phyloP scores from a whole-genome alignment of 2,797 vertebrate genomes.

The Falco novaeseelandiae region DNA sequence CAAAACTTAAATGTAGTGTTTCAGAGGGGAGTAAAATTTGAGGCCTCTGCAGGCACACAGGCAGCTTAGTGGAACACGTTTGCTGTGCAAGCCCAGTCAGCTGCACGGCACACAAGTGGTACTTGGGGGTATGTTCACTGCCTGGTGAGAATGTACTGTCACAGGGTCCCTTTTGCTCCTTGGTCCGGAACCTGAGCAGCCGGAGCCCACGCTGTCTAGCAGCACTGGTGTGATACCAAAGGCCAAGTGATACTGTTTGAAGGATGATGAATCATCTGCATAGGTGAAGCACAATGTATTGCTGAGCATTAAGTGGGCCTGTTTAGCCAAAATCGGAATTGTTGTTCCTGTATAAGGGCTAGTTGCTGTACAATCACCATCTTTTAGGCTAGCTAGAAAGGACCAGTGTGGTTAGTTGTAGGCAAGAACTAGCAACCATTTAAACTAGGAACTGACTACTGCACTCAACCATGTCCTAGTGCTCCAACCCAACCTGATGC shows the following conservation, averaged over 20 bases:
- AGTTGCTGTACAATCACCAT: neutral
- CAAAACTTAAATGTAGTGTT: neutral
- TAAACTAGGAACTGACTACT: neutral
- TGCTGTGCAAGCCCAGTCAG: neutral
- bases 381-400: neutral
- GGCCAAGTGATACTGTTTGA: neutral
- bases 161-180: neutral
- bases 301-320: neutral
- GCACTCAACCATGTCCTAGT: neutral
- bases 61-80: neutral
- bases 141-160: fast-evolving
- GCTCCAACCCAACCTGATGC: neutral
- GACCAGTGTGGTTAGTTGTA: neutral
- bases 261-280: neutral
- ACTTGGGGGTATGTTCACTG: neutral
- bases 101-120: neutral
- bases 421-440: neutral
- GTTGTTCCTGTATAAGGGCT: neutral
- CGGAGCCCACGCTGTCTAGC: neutral
- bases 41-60: fast-evolving
- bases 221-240: neutral
- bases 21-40: neutral
- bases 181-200: neutral
- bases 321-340: neutral
- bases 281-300: neutral